A percentile compares a stretch with the other conserved stretches of the same genome.
Conservation (phyloP, 2,113 vertebrate species). For the Glareola pratincola region DNA sequence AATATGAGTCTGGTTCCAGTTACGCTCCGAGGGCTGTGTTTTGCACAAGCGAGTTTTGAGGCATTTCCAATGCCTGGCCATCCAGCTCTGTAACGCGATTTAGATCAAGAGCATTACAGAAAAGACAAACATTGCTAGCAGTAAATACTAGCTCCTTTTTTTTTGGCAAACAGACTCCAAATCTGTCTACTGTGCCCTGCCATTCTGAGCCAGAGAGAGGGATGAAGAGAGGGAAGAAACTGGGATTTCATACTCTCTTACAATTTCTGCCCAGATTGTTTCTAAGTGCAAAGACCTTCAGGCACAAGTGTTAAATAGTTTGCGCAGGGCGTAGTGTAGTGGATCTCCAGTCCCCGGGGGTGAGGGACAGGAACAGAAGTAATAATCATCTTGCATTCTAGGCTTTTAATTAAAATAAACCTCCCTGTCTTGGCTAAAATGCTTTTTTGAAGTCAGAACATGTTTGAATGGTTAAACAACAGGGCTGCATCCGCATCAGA, state of each 20-base stretch:
- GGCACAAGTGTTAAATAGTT: not conserved
- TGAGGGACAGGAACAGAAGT: not conserved
- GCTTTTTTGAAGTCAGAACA: not conserved
- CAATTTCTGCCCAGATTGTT: not conserved
- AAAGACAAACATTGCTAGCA: not conserved
- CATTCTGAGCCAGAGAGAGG: not conserved
- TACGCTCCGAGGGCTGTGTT: fast-evolving
- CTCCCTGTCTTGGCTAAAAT: not conserved
- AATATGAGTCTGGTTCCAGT: not conserved
- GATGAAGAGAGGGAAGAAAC: not conserved
- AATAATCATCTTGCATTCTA: not conserved
- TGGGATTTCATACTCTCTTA: not conserved
- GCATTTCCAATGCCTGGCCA: not conserved
- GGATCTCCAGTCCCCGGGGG: not conserved
- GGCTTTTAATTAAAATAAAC: not conserved
- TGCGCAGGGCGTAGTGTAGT: fast-evolving
- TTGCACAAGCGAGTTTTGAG: not conserved
- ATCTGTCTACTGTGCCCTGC: not conserved
- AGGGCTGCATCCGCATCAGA: not conserved
- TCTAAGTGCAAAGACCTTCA: not conserved
- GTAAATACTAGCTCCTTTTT: not conserved
- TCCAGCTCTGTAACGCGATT: not conserved
- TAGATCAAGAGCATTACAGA: not conserved
- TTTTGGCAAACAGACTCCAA: not conserved
- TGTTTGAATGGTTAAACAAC: not conserved